Percentiles rank a stretch among this genome's conserved stretches.
Evolutionary conservation across 2,113 vertebrate species (phyloP).

Genomic region (rat (Rattus norvegicus)): GRCr8 NC_086020.1:58854001-58854500

Average conservation of each 20-base stretch:
- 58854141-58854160: background rate
- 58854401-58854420: background rate
- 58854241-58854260: background rate
- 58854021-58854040: background rate
- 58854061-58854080: background rate
- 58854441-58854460: background rate
- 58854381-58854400: background rate
- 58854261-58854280: background rate
- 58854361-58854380: background rate
- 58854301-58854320: background rate
- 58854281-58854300: background rate
- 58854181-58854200: background rate
- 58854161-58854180: background rate
- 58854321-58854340: background rate
- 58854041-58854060: background rate
- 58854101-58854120: background rate
- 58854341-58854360: background rate
- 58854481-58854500: background rate
- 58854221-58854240: background rate
- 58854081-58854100: constrained; percentile 43
- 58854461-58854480: background rate
- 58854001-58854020: constrained; percentile 11
- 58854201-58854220: background rate
- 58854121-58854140: background rate
- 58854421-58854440: background rate